phyloP scores from a whole-genome alignment of 2,888 invertebrate species.

The Anthrax anthrax region DNA sequence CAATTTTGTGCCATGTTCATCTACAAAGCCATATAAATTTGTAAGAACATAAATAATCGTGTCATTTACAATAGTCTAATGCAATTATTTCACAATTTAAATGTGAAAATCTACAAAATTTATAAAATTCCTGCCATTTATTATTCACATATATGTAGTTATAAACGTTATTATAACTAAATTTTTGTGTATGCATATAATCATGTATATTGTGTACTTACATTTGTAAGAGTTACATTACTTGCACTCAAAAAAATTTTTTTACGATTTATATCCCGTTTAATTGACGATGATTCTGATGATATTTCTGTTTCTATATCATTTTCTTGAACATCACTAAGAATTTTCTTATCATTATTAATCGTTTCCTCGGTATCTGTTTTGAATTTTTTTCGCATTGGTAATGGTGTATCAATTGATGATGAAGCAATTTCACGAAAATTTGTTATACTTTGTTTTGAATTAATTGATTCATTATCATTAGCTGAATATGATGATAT shows the following conservation, averaged over 20 bases:
- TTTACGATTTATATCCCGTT: constrained; percentile 20
- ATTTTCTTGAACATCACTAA: constrained; percentile 4
- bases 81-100: no score
- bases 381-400: constrained; percentile 2
- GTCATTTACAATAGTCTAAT: no score
- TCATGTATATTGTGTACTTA: no score
- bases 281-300: no score
- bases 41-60: no score
- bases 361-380: not conserved
- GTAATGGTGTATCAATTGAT: constrained; percentile 1
- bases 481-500: not conserved
- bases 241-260: constrained; percentile 36
- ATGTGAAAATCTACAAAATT: no score
- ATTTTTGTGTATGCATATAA: no score
- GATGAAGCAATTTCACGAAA: constrained; percentile 1
- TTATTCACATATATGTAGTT: no score
- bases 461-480: constrained; percentile 5
- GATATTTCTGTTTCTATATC: constrained; percentile 1
- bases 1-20: no score
- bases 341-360: not conserved
- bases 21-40: no score
- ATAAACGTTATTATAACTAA: no score
- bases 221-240: constrained; percentile 47
- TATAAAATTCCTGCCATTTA: no score
- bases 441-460: constrained; percentile 5